Base-by-base conservation (phyloP, 2,797 vertebrate genomes). In the Loris lydekkerianus region DNA sequence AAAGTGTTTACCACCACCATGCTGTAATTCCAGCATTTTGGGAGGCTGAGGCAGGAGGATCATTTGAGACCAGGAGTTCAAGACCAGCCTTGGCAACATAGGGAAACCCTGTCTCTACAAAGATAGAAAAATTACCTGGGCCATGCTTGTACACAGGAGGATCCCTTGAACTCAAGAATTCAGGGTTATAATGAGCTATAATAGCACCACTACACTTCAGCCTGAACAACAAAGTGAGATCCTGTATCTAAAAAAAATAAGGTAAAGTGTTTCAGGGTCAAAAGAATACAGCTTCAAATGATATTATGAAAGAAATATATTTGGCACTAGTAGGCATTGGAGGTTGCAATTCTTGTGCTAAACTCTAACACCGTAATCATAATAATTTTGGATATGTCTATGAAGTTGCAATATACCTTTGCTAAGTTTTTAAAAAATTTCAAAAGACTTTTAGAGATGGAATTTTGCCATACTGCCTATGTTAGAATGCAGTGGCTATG, bases 211-310 rank as follows among this genome's bases (percentile, higher is more conserved):
- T 49, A 11, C 49, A 49, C 49, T 31, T 31, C 29, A 65, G 63
- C 29, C 63, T 65, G 29, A 29, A 65, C 29, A n/a, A n/a, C 6
- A 65, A 15, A 65, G 29, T 31, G 29, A 65, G 29, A 31, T 29
- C 29, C 13, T 65, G 29, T 65, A 8, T 34, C 17, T 37, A 37
- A 65, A n/a, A 65, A n/a, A 29, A 31, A 65, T 7, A 31, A 34
- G 21, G 10, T 49, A 11, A 63, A 20, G 29, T 90, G 17, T 77
- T 94, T 73, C 21, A 25, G 81, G 86, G 65, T 46, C 40, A 73
- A 34, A 96, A 76, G 76, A 56, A 75, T 23, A 73, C 2, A 92
- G 87, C 34, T 95, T 95, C 5, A 69, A 56, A 76, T n/a, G 37
- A 53, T 89, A 40, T 1, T 40, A 40, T 65, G 76, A 94, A 87